Base-by-base conservation (phyloP, 2,888 invertebrate genomes). In the Ypsolopha scabrella region DNA sequence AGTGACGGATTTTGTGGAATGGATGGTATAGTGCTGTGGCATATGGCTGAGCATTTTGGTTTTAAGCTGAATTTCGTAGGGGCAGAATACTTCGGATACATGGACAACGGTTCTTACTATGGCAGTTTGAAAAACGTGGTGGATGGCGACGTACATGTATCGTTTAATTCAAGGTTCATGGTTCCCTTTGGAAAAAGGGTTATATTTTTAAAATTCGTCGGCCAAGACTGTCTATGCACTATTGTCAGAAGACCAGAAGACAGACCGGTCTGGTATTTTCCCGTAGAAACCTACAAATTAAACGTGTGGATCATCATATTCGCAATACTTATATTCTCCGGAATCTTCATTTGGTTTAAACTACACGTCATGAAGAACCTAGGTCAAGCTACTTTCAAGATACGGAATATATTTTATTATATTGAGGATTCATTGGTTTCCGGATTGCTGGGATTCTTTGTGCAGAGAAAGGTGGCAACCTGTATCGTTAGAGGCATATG, bases 91-190 rank as follows among this genome's bases (percentile, higher is more conserved):
- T 63, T 61, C 44, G 75, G 75, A 0, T 70, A 63, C 36, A 56
- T 52, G 7, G 39, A 51, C 0, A 50, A 58, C 3, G 60, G 63
- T 4, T 50, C 55, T 6, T 33, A 51, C 4, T 64, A 60, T 2
- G 75, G 75, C 0, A 67, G 65, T 50, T 61, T 77, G 11, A 69
- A 68, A 1, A 64, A 69, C 46, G 54, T 75, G 1, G 36, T 65
- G 11, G 55, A 59, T 2, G 53, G 60, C 6, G 57, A 67, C 37
- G 53, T 72, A 24, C 76, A 77, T 45, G 62, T 77, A 52, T 75
- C 77, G 0, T 77, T 77, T 38, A 75, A 75, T 57, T 72, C 77
- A 2, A 64, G 76, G 51, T 77, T 76, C 53, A 55, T 76, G 58
- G 63, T 66, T 1, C 51, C 36, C 37, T 77, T 74, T 53, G 54